Conservation (phyloP, 2,888 invertebrate genomes). For the Catocala fraxini region DNA sequence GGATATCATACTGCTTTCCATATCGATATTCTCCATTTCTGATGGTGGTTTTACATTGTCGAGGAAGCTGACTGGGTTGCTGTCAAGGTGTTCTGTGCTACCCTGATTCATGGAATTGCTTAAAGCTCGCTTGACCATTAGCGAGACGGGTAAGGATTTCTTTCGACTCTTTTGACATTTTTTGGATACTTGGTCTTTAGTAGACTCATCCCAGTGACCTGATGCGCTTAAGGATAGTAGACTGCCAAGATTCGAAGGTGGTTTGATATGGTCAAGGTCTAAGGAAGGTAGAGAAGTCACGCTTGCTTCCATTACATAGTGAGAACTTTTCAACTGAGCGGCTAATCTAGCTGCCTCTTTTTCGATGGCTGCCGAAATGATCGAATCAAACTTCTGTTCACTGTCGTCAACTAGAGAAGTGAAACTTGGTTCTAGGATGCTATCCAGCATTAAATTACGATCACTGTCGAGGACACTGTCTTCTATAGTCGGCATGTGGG, state of each 20-base stretch:
- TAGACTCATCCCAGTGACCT: slow-evolving; percentile 82
- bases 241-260: slow-evolving; percentile 93
- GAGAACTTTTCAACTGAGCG: slow-evolving; percentile 72
- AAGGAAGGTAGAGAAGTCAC: slow-evolving; percentile 88
- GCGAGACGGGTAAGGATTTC: slow-evolving; percentile 90
- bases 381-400: slow-evolving; percentile 85
- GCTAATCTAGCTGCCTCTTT: slow-evolving; percentile 91
- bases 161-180: slow-evolving; percentile 86
- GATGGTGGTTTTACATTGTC: slow-evolving; percentile 95
- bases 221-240: slow-evolving; percentile 86
- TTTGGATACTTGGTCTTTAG: slow-evolving; percentile 59
- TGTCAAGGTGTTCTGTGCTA: slow-evolving; percentile 90
- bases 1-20: slow-evolving; percentile 94
- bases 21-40: slow-evolving; percentile 92
- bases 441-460: slow-evolving; percentile 57
- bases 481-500: slow-evolving; percentile 49
- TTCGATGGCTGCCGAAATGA: slow-evolving; percentile 92
- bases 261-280: slow-evolving; percentile 92
- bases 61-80: slow-evolving; percentile 89
- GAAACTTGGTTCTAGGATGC: slow-evolving; percentile 71
- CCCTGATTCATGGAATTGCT: slow-evolving; percentile 86
- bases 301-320: slow-evolving; percentile 86
- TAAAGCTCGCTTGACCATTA: slow-evolving; percentile 91
- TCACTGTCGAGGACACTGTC: slow-evolving; percentile 46
- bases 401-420: slow-evolving; percentile 82